These are phyloP conservation scores for Emydoidea blandingii DNA, from an alignment of 2,797 vertebrate genomes.

Conservation along the genomic window DNA sequence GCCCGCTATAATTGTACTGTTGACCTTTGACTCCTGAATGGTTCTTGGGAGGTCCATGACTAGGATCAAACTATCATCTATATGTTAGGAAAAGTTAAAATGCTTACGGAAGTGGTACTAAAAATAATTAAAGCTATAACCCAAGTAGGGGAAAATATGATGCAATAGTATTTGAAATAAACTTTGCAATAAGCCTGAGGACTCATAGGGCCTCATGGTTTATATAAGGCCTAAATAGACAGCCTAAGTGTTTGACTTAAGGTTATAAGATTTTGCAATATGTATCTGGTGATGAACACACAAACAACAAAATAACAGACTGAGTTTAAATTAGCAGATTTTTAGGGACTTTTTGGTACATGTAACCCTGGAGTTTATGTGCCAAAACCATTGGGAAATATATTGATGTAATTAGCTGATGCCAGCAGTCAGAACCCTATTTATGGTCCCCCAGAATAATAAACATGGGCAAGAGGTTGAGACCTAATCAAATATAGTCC, in stretches of 20 bases:
- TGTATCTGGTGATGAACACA: neutral
- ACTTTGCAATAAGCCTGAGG: neutral
- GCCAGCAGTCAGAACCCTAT: neutral
- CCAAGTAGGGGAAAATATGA: neutral
- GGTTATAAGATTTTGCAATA: neutral
- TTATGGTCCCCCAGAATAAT: neutral
- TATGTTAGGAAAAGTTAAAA: neutral
- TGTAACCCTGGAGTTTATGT: neutral
- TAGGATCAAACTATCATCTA: neutral
- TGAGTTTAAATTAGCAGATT: neutral
- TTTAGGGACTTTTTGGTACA: neutral
- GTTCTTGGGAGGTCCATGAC: neutral
- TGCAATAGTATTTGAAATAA: neutral
- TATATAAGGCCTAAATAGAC: neutral
- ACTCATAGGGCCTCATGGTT: neutral
- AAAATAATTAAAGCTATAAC: neutral
- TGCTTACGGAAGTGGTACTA: neutral
- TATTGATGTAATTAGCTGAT: neutral
- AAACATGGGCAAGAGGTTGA: neutral
- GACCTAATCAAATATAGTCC: neutral
- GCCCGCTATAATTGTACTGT: fast-evolving
- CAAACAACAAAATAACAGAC: neutral
- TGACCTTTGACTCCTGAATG: neutral
- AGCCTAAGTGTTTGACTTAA: neutral
- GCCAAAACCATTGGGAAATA: neutral